Conservation (phyloP, 2,113 vertebrate genomes). For the Condylura cristata region DNA sequence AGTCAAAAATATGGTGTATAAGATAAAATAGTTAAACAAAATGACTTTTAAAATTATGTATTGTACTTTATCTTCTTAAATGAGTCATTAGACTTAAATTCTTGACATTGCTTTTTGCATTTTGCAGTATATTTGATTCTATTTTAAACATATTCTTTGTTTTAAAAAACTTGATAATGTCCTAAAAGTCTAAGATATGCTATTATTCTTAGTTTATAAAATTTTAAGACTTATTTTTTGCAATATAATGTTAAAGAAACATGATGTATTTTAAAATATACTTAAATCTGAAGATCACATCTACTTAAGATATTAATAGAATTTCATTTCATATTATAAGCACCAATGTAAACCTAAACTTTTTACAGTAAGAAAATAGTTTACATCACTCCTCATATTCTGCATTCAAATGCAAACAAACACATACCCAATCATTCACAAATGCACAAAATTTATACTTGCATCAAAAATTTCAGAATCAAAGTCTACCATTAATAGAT, state of each 20-base stretch:
- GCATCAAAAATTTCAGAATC: background rate
- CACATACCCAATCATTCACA: background rate
- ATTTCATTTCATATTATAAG: background rate
- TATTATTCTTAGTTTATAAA: background rate
- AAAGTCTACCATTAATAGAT: background rate
- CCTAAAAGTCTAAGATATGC: background rate
- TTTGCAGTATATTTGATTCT: background rate
- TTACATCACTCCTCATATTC: background rate
- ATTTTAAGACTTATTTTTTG: background rate
- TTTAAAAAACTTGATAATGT: background rate
- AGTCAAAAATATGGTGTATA: constrained; percentile 3
- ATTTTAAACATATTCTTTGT: background rate
- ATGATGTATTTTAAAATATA: background rate
- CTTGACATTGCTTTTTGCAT: background rate
- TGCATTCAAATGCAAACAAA: background rate
- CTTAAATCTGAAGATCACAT: background rate
- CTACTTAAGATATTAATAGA: constrained; percentile 34
- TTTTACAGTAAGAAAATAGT: background rate
- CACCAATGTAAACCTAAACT: background rate
- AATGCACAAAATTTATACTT: background rate
- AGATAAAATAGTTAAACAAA: constrained; percentile 48
- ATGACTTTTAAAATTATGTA: background rate
- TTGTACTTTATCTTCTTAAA: background rate
- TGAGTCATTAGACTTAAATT: background rate
- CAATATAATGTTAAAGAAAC: background rate